Base-by-base conservation (phyloP, 2,797 vertebrate species). In the Brachyrhaphis roseni region DNA sequence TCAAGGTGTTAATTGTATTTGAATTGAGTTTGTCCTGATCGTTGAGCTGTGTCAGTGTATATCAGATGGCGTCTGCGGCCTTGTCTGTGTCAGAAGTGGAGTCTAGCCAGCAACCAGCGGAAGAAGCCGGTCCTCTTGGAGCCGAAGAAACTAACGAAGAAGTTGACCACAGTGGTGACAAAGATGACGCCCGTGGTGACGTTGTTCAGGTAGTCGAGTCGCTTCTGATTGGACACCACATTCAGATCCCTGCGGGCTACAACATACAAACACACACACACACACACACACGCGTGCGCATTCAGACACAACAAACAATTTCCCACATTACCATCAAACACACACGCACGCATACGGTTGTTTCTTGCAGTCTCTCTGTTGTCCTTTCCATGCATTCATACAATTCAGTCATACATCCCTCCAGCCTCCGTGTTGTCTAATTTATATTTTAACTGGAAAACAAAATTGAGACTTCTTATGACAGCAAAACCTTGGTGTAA, bases 201-300 rank as follows among this genome's bases (percentile, higher is more conserved):
- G 90, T 94, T 95, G 92, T 95, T 95, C 88, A 95, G 87, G 93
- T 94, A 93, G 86, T 95, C 94, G 39, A 95, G 93, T 76, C 94
- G 91, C 86, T 86, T 94, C 88, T 95, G 94, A 93, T 95, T 95
- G 91, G 94, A 90, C 87, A 87, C 90, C 91, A 95, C 92, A 26
- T 95, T 95, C 89, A 95, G 93, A 87, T 95, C 94, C 84, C 94
- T 95, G 90, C 94, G 94, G 86, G 93, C 93, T 94, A 73, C 78
- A 86, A 78, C 76, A 87, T 76, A 83, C 82, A 83, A 55, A 79
- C 81, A 84, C 66, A 86, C 79, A 79, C 77, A 78, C 81, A 82
- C 76, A 81, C 77, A 84, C 81, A 83, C 71, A 86, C 79, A 80
- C 76, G 16, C 20, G 76, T 79, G 81, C 73, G 77, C 78, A 79